phyloP scores from a whole-genome alignment of 92 coral and sea anemone species.

The Hydrozoanthus gracilis region DNA sequence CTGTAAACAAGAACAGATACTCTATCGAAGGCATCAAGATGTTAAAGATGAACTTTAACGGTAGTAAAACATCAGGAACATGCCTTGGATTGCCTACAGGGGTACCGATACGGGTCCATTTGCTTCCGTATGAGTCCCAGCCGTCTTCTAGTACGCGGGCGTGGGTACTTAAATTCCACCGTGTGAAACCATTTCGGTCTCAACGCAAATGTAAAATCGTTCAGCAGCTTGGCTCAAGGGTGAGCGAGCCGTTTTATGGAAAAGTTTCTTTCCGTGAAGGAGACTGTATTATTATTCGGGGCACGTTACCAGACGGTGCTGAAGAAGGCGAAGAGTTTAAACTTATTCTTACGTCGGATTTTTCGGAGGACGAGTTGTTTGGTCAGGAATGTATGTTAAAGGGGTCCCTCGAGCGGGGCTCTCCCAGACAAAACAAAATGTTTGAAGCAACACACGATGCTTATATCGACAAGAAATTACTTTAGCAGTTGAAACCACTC shows the following conservation, averaged over 20 bases:
- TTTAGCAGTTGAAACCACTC: not conserved
- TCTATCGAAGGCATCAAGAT: slow-evolving; percentile 43
- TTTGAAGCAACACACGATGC: slow-evolving; percentile 49
- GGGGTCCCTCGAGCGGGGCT: slow-evolving; percentile 34
- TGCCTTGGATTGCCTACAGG: slow-evolving; percentile 44
- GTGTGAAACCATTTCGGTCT: slow-evolving; percentile 38
- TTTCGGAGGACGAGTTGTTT: slow-evolving; percentile 33
- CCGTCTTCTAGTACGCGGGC: slow-evolving; percentile 40
- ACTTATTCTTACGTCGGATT: slow-evolving; percentile 36
- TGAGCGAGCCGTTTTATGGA: slow-evolving; percentile 45
- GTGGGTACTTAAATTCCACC: slow-evolving; percentile 41
- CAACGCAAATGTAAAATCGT: slow-evolving; percentile 42
- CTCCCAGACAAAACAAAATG: slow-evolving; percentile 20
- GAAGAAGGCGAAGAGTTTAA: slow-evolving; percentile 42
- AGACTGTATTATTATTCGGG: slow-evolving; percentile 42
- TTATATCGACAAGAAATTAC: slow-evolving; percentile 43
- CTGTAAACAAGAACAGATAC: slow-evolving; percentile 37
- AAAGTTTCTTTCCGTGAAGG: slow-evolving; percentile 51
- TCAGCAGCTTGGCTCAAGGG: slow-evolving; percentile 44
- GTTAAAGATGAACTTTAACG: slow-evolving; percentile 35
- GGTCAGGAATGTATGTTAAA: slow-evolving; percentile 36
- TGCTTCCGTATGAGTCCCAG: slow-evolving; percentile 44
- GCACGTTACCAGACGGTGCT: slow-evolving; percentile 36
- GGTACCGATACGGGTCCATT: slow-evolving; percentile 32
- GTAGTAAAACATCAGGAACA: slow-evolving; percentile 37